Evolutionary conservation across 2,113 vertebrate species (phyloP), one percentile per base, ranked within the genome.

Genomic region (Malaclemys terrapin): DNA sequence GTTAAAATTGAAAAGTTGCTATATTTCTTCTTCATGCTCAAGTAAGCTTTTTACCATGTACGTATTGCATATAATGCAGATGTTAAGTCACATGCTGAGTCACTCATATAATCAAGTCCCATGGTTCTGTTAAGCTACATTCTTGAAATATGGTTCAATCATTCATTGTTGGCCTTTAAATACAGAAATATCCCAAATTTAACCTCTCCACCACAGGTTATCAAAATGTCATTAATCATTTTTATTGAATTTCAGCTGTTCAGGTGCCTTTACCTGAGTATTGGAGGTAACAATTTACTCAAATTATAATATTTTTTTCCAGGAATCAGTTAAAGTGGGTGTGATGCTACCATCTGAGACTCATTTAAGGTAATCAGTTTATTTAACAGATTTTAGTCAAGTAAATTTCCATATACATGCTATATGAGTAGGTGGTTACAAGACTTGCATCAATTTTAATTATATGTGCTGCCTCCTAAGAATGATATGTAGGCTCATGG

Each of bases 1-100:
- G 11, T 5, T 53, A 27, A 0, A 0, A 31, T 0, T 5, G 13
- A 57, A 72, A 4, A 91, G 47, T 27, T 0, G 0, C 50, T 25
- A 84, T 69, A 56, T 94, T 96, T 89, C n/a, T 72, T 72, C 53
- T 79, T 8, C 57, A 72, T 90, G 31, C 82, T 82, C 6, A 50
- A 1, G 5, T 0, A 27, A 0, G 31, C 22, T 10, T 17, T 75
- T 72, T 78, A 95, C 56, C n/a, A 12, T 79, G 47, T 57, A 50
- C 47, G 62, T 10, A 14, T 72, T n/a, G n/a, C 20, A 19, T 20
- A 2, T 10, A 84, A 78, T 1, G 76, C 59, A 49, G 75, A 69
- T 76, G 47, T 72, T 89, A 35, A 12, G 54, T 11, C 47, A 62
- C 85, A 84, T 1, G 2, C 38, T 42, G 1, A 3, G 1, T 3